Evolutionary conservation across 2,888 invertebrate species (phyloP).

Genomic region (Ctenicera cuprea): DNA sequence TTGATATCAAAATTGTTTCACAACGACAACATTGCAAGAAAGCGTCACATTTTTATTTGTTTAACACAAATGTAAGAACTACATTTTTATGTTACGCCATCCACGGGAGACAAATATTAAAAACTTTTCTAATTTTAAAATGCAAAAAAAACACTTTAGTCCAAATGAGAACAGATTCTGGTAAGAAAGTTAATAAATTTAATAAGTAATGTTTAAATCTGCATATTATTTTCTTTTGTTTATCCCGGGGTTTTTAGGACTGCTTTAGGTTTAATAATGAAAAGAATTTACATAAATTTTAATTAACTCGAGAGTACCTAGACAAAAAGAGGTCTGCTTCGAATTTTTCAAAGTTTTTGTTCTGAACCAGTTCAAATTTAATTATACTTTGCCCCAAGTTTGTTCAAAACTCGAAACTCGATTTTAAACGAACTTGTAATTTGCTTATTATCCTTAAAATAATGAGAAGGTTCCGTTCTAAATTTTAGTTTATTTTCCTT

Average conservation of each 20-base stretch:
- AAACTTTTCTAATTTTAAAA: no score
- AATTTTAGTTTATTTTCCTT: slow-evolving; percentile 6
- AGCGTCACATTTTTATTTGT: no score
- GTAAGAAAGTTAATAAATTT: slow-evolving; percentile 5
- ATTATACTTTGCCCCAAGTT: slow-evolving; percentile 33
- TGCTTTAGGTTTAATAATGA: background rate
- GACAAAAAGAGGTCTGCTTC: slow-evolving; percentile 7
- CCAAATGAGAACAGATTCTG: no score
- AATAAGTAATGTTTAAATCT: slow-evolving; percentile 5
- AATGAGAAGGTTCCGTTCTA: background rate
- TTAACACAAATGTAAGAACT: no score
- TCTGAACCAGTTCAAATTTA: slow-evolving; percentile 23
- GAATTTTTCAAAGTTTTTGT: slow-evolving; percentile 34
- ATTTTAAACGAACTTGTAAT: slow-evolving; percentile 24
- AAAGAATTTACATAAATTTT: slow-evolving; percentile 38
- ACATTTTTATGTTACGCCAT: no score
- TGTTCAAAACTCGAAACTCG: slow-evolving; percentile 32
- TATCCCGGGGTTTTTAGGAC: slow-evolving; percentile 6
- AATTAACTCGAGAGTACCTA: slow-evolving; percentile 36
- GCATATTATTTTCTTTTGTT: background rate
- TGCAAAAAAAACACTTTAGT: no score
- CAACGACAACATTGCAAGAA: no score
- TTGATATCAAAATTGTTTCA: background rate
- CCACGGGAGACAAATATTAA: no score
- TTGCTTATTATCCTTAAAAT: slow-evolving; percentile 23